These are phyloP conservation scores for Zele albiditarsus DNA, from an alignment of 2,888 invertebrate genomes.

Conservation along the genomic window DNA sequence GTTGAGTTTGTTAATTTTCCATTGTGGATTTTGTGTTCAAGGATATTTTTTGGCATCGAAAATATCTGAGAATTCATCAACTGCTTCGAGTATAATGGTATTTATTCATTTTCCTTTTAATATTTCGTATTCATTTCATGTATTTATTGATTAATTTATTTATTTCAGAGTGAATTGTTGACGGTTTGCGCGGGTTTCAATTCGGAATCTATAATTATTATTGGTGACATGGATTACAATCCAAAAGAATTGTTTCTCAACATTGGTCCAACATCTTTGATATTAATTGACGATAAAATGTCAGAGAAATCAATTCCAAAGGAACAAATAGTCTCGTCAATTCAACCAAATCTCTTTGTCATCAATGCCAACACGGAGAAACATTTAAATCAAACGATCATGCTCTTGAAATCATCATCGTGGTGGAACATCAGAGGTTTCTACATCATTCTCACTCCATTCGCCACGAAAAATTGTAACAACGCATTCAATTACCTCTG, in stretches of 20 bases:
- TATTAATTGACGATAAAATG: not conserved
- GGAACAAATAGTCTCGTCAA: not conserved
- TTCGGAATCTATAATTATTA: not conserved
- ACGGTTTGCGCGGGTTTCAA: not conserved
- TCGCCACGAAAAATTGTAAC: not conserved
- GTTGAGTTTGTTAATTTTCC: not conserved
- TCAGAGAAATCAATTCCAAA: not conserved
- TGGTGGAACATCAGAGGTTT: constrained; percentile 3
- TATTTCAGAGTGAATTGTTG: not conserved
- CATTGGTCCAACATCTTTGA: not conserved
- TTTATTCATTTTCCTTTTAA: not conserved
- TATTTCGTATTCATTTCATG: not conserved
- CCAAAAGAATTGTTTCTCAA: not conserved
- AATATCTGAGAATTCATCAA: not conserved
- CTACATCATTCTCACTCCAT: not conserved
- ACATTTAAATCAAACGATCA: not conserved
- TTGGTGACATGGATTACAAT: not conserved
- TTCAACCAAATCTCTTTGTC: not conserved
- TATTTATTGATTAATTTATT: not conserved
- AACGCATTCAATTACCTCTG: not conserved
- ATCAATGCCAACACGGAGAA: not conserved
- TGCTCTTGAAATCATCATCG: not conserved
- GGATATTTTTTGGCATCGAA: not conserved
- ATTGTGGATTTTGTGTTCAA: not conserved
- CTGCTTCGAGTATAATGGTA: not conserved